These are phyloP conservation scores for Solen grandis DNA, from an alignment of 1,140 invertebrate species.

Conservation along the genomic window DNA sequence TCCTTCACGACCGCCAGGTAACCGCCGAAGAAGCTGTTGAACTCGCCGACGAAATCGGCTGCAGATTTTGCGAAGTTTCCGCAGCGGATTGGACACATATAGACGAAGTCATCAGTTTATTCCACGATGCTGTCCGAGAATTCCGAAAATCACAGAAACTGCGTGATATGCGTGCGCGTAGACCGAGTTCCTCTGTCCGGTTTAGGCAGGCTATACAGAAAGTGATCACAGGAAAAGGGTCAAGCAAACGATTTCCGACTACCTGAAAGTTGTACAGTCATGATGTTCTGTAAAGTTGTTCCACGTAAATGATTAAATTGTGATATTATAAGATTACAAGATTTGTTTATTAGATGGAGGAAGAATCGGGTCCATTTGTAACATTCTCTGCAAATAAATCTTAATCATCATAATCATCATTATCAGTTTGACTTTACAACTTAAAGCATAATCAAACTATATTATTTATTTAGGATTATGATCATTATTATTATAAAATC, in stretches of 20 bases:
- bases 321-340: too few species aligned
- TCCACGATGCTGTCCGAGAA: constrained; percentile 65
- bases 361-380: too few species aligned
- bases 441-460: too few species aligned
- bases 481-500: too few species aligned
- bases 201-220: constrained; percentile 76
- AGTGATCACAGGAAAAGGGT: constrained; percentile 71
- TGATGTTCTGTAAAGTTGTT: too few species aligned
- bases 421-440: too few species aligned
- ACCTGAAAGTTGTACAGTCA: too few species aligned
- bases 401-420: too few species aligned
- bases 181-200: constrained; percentile 70
- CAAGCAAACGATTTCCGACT: not conserved
- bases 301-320: too few species aligned
- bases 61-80: constrained; percentile 91
- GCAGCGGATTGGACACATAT: constrained; percentile 79
- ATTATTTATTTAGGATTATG: too few species aligned
- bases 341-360: too few species aligned
- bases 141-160: constrained; percentile 48
- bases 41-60: constrained; percentile 88
- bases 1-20: constrained; percentile 95
- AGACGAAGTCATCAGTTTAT: constrained; percentile 62
- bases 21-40: constrained; percentile 88
- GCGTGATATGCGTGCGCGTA: constrained; percentile 61
- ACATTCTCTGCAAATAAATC: too few species aligned